phyloP scores from a whole-genome alignment of 2,888 invertebrate genomes.

The Perdita meconis region DNA sequence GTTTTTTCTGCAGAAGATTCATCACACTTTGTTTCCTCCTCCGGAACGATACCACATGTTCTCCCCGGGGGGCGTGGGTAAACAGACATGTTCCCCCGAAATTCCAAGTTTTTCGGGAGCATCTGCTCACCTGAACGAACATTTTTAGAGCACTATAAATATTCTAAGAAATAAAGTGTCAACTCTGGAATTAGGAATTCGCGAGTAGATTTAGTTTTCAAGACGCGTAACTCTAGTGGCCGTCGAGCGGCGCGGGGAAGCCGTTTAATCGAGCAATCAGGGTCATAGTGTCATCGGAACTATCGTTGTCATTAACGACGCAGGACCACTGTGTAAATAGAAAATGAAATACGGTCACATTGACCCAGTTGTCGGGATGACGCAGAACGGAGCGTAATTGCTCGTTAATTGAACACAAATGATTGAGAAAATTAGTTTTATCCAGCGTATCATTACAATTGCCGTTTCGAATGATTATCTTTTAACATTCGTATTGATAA shows the following conservation, averaged over 20 bases:
- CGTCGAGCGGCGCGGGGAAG: slow-evolving; percentile 20
- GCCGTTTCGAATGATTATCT: background rate
- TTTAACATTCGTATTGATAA: background rate
- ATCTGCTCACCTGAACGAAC: background rate
- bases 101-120: background rate
- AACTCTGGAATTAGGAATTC: background rate
- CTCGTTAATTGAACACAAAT: background rate
- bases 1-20: background rate
- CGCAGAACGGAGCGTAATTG: background rate
- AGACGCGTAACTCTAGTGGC: background rate
- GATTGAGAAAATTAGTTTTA: slow-evolving; percentile 1
- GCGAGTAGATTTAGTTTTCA: slow-evolving; percentile 17
- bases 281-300: slow-evolving; percentile 69
- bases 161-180: background rate
- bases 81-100: background rate
- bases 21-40: background rate
- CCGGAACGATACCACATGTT: background rate
- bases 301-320: slow-evolving; percentile 52
- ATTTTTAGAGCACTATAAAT: background rate
- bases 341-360: slow-evolving; percentile 33
- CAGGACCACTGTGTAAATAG: slow-evolving; percentile 31
- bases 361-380: slow-evolving; percentile 27
- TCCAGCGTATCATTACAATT: background rate
- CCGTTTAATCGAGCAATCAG: slow-evolving; percentile 60
- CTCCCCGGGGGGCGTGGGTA: background rate